Percentiles rank a stretch among this genome's conserved stretches.
Evolutionary conservation across 2,797 vertebrate genomes (phyloP).

Genomic region (Coregonus suidteri): DNA sequence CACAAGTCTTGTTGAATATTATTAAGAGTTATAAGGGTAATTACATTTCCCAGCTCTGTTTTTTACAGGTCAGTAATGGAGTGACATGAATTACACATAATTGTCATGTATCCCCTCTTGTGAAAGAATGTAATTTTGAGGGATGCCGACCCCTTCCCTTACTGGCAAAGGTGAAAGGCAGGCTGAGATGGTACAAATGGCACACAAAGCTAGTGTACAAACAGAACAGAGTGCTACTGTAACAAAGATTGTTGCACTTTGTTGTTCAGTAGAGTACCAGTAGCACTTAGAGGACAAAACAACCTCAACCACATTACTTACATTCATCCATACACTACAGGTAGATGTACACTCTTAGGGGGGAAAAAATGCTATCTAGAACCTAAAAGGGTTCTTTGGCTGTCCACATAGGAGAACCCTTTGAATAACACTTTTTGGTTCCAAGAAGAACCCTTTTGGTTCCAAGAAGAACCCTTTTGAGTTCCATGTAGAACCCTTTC

Average conservation of each 20-base stretch:
- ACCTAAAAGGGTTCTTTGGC: no score
- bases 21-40: slow-evolving; percentile 71
- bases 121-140: slow-evolving; percentile 78
- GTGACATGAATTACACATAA: slow-evolving; percentile 82
- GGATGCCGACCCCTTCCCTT: slow-evolving; percentile 72
- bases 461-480: no score
- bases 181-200: slow-evolving; percentile 75
- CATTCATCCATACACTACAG: slow-evolving; percentile 53
- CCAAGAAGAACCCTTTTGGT: no score
- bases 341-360: slow-evolving; percentile 48
- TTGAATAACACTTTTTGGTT: no score
- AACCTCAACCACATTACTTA: slow-evolving; percentile 65
- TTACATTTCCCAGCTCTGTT: slow-evolving; percentile 71
- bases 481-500: no score
- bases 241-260: slow-evolving; percentile 73
- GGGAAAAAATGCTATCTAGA: no score
- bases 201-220: slow-evolving; percentile 43
- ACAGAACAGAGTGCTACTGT: slow-evolving; percentile 53
- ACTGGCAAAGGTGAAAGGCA: slow-evolving; percentile 68
- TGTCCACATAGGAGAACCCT: no score
- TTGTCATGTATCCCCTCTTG: slow-evolving; percentile 75
- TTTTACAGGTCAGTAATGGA: slow-evolving; percentile 80
- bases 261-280: slow-evolving; percentile 50
- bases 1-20: slow-evolving; percentile 63
- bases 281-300: slow-evolving; percentile 77